Base-by-base conservation (phyloP, 2,113 vertebrate species). In the Sus scrofa region DNA sequence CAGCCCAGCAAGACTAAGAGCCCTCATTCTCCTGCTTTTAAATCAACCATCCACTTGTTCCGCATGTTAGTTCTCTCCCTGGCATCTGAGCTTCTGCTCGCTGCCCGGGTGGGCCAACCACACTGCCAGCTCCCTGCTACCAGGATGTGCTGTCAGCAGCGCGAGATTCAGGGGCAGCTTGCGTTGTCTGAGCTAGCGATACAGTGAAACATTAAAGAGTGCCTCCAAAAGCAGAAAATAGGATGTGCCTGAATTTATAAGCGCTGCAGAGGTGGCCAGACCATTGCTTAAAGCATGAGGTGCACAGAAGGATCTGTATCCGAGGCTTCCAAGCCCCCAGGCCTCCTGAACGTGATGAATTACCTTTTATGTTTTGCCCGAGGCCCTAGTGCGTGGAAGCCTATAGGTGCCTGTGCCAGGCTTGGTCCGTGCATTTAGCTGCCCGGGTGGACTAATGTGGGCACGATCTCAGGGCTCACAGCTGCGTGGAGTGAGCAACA, bases 21-120 rank as follows among this genome's bases (percentile, higher is more conserved):
- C 6, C 19, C 70, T 39, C 13, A 2, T 13, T 13, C 54, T 39
- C 18, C 14, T 19, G 83, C 58, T 30, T 34, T 32, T 32, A 27
- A 6, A 37, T 26, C 16, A 4, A 8, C 0, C 26, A 2, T 7
- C 60, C 3, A 7, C 75, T 54, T 1, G 12, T 19, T 27, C 34
- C 1, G 22, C 39, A 50, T 18, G 1, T 2, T 2, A 19, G 9
- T 4, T 14, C 9, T 18, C 7, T n/a, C 7, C 24, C 16, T 4
- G 26, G 10, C 16, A 6, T 11, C 52, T 20, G 32, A 62, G n/a
- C 37, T 18, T 26, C 56, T 9, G 19, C 56, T 58, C 19, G 11
- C 19, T 8, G 0, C 3, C 13, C 15, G 44, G 24, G 50, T 9
- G 14, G 37, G 54, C 7, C 4, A 19, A 73, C 22, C 20, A 22